Conservation (phyloP, 2,797 vertebrate genomes). For the Poeciliopsis gracilis region DNA sequence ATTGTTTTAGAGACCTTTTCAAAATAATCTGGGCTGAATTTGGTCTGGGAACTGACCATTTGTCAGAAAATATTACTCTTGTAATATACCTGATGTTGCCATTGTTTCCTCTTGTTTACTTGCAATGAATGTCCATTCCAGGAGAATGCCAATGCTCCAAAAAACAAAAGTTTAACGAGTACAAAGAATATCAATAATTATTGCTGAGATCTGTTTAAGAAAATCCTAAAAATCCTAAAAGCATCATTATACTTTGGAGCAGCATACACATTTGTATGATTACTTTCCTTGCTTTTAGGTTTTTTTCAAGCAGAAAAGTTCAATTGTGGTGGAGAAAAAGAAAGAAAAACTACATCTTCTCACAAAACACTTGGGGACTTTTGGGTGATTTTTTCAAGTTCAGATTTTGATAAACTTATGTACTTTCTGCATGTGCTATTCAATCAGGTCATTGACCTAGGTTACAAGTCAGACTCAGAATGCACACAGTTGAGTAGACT, state of each 20-base stretch:
- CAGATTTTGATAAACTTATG: not conserved
- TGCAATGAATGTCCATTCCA: not conserved
- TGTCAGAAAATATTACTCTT: conserved; percentile 28
- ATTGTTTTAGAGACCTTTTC: conserved; percentile 40
- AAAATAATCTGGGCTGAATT: conserved; percentile 31
- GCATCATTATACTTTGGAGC: too few relatives aligned
- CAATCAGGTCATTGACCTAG: not conserved
- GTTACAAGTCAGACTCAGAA: not conserved
- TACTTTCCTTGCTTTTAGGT: not conserved
- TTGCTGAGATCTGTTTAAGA: not conserved
- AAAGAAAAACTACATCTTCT: not conserved
- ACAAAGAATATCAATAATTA: not conserved
- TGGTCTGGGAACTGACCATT: conserved; percentile 22
- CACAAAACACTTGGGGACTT: not conserved
- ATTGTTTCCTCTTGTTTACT: conserved; percentile 17
- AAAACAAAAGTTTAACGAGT: not conserved
- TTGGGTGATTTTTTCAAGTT: not conserved
- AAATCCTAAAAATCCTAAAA: too few relatives aligned
- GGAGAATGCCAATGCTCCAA: not conserved
- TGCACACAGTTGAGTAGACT: not conserved
- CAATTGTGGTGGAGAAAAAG: not conserved
- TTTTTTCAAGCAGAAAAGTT: not conserved
- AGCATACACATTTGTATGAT: not conserved
- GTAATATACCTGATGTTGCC: conserved; percentile 50
- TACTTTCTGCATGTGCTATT: not conserved